Percentiles rank a stretch among this genome's conserved stretches.
Conservation (phyloP, 2,797 vertebrate species). For the Phrynocephalus forsythii region DNA sequence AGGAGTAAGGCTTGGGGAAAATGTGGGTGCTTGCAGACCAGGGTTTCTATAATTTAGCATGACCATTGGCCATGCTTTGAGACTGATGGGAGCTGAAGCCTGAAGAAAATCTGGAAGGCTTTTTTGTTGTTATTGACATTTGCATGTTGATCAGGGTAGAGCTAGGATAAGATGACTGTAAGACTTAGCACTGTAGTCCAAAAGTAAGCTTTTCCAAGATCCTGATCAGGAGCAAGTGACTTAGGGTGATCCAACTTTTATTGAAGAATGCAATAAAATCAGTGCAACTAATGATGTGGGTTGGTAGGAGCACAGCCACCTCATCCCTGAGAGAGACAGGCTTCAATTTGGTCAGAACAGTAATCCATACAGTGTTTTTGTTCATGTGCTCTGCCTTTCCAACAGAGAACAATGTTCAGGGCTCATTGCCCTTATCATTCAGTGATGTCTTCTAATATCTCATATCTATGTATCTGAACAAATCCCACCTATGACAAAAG, state of each 20-base stretch:
- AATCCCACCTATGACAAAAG: background rate
- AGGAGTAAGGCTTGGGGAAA: no score
- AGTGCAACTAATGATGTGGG: no score
- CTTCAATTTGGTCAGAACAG: background rate
- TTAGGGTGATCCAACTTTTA: background rate
- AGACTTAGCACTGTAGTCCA: no score
- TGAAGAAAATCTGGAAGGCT: background rate
- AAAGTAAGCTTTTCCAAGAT: no score
- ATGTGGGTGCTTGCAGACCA: no score
- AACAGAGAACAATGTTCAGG: background rate
- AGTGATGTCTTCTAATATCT: background rate
- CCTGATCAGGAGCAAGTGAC: background rate
- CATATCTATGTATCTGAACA: background rate
- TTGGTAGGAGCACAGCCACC: no score
- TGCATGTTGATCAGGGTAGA: background rate
- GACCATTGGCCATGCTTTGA: background rate
- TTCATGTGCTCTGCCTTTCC: background rate
- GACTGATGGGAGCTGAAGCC: background rate
- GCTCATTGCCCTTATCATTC: background rate
- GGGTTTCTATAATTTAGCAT: no score
- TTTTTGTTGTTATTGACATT: slow-evolving; percentile 15
- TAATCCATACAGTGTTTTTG: background rate
- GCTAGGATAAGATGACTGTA: background rate
- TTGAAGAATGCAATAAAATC: background rate
- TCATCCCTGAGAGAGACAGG: no score